phyloP scores from a whole-genome alignment of 2,113 vertebrate genomes.

The Ovis canadensis region DNA sequence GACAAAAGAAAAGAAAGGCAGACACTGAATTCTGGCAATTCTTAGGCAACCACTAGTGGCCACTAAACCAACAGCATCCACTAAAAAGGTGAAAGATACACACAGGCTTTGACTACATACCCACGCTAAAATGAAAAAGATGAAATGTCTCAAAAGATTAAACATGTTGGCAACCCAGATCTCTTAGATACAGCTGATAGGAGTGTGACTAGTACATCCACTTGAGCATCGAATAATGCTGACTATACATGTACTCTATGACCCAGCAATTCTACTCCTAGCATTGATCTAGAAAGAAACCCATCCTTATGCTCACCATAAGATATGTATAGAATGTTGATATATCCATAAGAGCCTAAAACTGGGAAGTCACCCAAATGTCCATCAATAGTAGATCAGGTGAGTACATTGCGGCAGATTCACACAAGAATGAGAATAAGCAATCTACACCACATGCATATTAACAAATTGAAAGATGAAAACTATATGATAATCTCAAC shows the following conservation, averaged over 20 bases:
- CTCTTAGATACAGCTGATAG: neutral
- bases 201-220: neutral
- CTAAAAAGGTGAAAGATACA: neutral
- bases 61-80: neutral
- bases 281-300: neutral
- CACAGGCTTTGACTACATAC: neutral
- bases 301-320: neutral
- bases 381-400: neutral
- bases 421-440: neutral
- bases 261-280: neutral
- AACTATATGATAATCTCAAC: neutral
- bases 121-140: neutral
- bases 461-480: neutral
- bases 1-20: neutral
- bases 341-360: neutral
- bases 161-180: neutral
- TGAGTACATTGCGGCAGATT: neutral
- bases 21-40: neutral
- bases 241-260: neutral
- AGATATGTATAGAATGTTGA: neutral
- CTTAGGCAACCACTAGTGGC: neutral
- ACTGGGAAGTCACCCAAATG: neutral
- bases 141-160: neutral
- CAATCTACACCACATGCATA: neutral
- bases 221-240: no score